Evolutionary conservation across 2,888 invertebrate genomes (phyloP).

Genomic region (Tenodera sinensis): DNA sequence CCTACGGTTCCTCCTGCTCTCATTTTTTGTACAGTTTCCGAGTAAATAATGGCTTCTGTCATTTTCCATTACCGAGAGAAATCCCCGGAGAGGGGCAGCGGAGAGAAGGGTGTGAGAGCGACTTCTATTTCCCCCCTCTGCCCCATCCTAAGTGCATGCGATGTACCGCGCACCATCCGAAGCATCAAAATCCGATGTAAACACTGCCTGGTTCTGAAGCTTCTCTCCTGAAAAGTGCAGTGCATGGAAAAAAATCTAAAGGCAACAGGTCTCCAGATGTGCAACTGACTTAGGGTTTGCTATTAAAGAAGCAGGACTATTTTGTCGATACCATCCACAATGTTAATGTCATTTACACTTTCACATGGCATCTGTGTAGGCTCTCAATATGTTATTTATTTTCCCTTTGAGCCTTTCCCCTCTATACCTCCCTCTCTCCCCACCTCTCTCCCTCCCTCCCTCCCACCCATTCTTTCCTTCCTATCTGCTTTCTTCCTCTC

Average conservation of each 20-base stretch:
- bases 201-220: not conserved
- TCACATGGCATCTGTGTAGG: no score
- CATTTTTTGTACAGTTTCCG: slow-evolving; percentile 40
- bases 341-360: no score
- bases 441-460: no score
- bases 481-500: no score
- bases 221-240: not conserved
- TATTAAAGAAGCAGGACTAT: not conserved
- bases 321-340: not conserved
- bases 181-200: not conserved
- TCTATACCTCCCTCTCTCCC: no score
- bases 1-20: not conserved
- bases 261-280: not conserved
- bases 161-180: not conserved
- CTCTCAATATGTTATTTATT: no score
- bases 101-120: not conserved
- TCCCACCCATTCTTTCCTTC: no score
- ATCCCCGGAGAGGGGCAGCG: slow-evolving; percentile 34
- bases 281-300: not conserved
- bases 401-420: no score
- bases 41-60: slow-evolving; percentile 51
- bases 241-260: not conserved
- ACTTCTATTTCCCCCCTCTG: not conserved
- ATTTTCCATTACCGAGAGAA: slow-evolving; percentile 47
- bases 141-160: not conserved